Evolutionary conservation across 2,797 vertebrate species (phyloP).

Genomic region (Hapalemur alaotrensis): DNA sequence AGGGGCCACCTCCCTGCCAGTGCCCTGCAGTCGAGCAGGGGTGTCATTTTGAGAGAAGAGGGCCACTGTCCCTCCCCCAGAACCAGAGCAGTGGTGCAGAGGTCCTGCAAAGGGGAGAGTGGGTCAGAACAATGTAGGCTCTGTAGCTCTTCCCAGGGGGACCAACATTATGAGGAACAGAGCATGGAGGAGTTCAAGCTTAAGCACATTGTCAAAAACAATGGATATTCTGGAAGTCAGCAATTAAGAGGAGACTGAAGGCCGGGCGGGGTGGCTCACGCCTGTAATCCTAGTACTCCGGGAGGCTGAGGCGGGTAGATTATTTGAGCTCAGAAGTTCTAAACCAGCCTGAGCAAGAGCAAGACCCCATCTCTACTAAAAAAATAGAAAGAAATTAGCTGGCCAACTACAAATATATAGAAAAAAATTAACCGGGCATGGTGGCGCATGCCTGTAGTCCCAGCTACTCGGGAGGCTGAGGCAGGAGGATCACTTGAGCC

Average conservation of each 20-base stretch:
- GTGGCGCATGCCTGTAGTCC: too few relatives aligned
- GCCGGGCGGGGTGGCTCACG: fast-evolving
- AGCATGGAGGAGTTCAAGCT: too few relatives aligned
- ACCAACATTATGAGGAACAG: not conserved
- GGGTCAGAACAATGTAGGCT: not conserved
- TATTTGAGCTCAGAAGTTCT: too few relatives aligned
- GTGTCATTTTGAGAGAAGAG: not conserved
- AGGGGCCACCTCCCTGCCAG: not conserved
- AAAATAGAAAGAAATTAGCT: too few relatives aligned
- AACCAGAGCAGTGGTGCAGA: not conserved
- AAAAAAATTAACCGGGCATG: too few relatives aligned
- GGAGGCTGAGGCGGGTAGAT: too few relatives aligned
- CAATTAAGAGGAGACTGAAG: not conserved
- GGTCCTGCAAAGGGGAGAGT: not conserved
- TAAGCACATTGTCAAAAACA: not conserved
- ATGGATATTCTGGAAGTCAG: not conserved
- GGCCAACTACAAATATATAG: too few relatives aligned
- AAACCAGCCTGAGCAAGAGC: too few relatives aligned
- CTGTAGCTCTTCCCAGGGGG: not conserved
- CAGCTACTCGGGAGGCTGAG: too few relatives aligned
- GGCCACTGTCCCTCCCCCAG: not conserved
- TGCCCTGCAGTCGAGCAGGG: not conserved
- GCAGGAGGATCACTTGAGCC: too few relatives aligned
- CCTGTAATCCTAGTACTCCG: too few relatives aligned
- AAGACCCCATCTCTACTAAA: too few relatives aligned